Conservation (phyloP, 2,888 invertebrate genomes). For the Colostygia pectinataria region DNA sequence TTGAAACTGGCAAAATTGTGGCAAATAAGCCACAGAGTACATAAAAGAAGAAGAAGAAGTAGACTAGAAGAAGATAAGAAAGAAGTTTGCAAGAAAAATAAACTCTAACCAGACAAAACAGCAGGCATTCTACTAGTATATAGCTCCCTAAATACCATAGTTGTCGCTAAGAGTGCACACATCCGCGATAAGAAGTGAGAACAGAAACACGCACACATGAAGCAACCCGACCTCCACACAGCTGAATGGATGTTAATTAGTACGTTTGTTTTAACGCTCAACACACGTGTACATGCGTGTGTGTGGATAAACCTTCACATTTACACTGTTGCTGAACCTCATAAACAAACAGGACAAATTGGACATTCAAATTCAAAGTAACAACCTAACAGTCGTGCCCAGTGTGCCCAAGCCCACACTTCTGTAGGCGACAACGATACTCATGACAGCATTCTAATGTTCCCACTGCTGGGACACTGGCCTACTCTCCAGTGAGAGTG, state of each 20-base stretch:
- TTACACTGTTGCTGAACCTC: constrained; percentile 46
- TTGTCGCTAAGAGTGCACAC: constrained; percentile 50
- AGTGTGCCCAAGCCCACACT: too few relatives aligned
- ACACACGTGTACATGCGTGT: constrained; percentile 41
- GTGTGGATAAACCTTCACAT: constrained; percentile 52
- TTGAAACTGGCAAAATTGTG: too few relatives aligned
- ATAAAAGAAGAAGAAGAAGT: too few relatives aligned
- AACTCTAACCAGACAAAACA: too few relatives aligned
- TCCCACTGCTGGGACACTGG: too few relatives aligned
- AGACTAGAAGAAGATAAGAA: too few relatives aligned
- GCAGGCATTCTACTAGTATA: too few relatives aligned
- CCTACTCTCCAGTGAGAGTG: too few relatives aligned
- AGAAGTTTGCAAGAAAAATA: too few relatives aligned
- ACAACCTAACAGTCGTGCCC: constrained; percentile 21
- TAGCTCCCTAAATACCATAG: constrained; percentile 48
- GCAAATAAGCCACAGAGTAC: too few relatives aligned
- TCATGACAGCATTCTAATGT: too few relatives aligned
- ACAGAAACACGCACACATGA: constrained; percentile 56
- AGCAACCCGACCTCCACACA: constrained; percentile 69
- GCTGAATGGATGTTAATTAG: constrained; percentile 77
- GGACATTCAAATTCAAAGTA: constrained; percentile 33
- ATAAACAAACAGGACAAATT: constrained; percentile 50
- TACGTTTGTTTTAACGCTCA: constrained; percentile 73
- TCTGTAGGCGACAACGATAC: constrained; percentile 30
- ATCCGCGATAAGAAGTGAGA: constrained; percentile 68